phyloP scores from a whole-genome alignment of 2,113 vertebrate genomes.

The Mastomys coucha region DNA sequence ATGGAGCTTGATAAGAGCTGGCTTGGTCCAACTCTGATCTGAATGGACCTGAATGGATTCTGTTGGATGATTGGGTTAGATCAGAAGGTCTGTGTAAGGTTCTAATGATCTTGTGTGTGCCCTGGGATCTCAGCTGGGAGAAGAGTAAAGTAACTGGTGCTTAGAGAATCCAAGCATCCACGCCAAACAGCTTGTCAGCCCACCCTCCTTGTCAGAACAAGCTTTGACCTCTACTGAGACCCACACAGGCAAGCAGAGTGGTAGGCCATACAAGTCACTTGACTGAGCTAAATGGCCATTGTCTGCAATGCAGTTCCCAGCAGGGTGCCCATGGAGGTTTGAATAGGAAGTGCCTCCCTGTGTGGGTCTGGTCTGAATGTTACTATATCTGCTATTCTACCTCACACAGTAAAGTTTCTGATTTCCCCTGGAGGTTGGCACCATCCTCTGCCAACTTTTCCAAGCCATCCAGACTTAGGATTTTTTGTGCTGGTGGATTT shows the following conservation, averaged over 20 bases:
- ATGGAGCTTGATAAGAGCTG: not conserved
- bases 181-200: not conserved
- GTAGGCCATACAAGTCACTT: too few relatives aligned
- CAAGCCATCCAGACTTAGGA: not conserved
- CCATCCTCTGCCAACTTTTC: not conserved
- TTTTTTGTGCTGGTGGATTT: not conserved
- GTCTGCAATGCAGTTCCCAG: too few relatives aligned
- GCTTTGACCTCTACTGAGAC: not conserved
- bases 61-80: not conserved
- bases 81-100: not conserved
- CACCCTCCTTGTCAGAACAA: not conserved
- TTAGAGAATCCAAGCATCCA: too few relatives aligned
- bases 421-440: not conserved
- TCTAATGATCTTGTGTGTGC: not conserved
- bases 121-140: not conserved
- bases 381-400: too few relatives aligned
- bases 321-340: too few relatives aligned
- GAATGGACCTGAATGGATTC: not conserved
- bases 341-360: not conserved
- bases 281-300: not conserved
- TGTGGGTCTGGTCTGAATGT: too few relatives aligned
- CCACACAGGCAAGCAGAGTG: not conserved
- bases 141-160: not conserved
- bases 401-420: not conserved
- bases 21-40: not conserved